phyloP scores from a whole-genome alignment of 2,113 vertebrate genomes.

The Cyprinodon brontotheroides region DNA sequence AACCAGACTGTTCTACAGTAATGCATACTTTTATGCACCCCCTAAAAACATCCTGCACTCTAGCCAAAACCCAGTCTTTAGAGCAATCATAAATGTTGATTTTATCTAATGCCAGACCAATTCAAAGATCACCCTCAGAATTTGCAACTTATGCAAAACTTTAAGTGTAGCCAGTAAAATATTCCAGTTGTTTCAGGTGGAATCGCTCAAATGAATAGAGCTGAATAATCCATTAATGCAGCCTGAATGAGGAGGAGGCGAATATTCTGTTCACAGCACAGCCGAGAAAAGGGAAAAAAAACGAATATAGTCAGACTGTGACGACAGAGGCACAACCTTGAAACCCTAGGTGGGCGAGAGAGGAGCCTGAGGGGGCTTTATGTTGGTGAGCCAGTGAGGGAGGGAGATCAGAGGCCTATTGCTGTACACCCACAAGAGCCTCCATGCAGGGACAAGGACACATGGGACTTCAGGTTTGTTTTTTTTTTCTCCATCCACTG shows the following conservation, averaged over 20 bases:
- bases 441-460: conserved; percentile 61
- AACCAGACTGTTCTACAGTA: too few relatives aligned
- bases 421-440: conserved; percentile 51
- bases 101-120: neutral
- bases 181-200: conserved; percentile 1
- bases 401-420: conserved; percentile 64
- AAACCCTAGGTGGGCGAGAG: conserved; percentile 67
- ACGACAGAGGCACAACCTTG: conserved; percentile 69
- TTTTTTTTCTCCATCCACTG: conserved; percentile 15
- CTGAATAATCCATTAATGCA: conserved; percentile 26
- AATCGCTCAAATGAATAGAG: conserved; percentile 11
- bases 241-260: conserved; percentile 54
- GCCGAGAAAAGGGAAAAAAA: conserved; percentile 1
- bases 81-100: neutral
- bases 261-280: conserved; percentile 47
- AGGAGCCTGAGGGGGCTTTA: conserved; percentile 64
- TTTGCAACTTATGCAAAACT: conserved; percentile 7
- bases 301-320: conserved; percentile 35
- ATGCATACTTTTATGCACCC: too few relatives aligned
- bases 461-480: conserved; percentile 28
- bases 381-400: conserved; percentile 50
- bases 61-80: too few relatives aligned
- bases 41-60: too few relatives aligned
- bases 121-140: neutral
- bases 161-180: conserved; percentile 7